Base-by-base conservation (phyloP, 2,797 vertebrate species). In the Gymnodraco acuticeps region DNA sequence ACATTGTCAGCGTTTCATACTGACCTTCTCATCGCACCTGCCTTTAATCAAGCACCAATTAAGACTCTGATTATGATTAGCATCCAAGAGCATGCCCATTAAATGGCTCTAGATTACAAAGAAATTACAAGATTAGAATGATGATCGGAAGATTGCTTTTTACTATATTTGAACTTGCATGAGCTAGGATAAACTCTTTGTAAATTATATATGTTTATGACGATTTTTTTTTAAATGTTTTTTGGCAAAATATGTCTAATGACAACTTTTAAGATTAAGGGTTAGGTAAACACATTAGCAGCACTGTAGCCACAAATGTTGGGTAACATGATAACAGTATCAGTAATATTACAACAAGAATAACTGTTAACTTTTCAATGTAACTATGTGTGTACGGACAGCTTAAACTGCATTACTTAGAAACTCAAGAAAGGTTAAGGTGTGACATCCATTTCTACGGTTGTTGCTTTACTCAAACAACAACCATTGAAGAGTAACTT, bases 11-110 rank as follows among this genome's bases (percentile, higher is more conserved):
- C 43, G 48, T 70, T 51, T 59, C 50, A 77, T 64, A 81, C 47
- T 75, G 81, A 78, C 79, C 76, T 70, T 69, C 77, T 47, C 17
- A 4, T 54, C 55, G 63, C 83, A 82, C 77, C 74, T 84, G 78
- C 60, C 20, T 81, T 73, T 77, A 77, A 82, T 85, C 77, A 86
- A 55, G 15, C 65, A 17, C 52, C 60, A 55, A 83, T 75, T 81
- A 70, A 70, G 43, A 63, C 43, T 53, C 17, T 27, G 70, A 70
- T 73, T 73, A 20, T 80, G 52, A 86, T 87, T 78, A 78, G 66
- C 50, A 52, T 64, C 41, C 15, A n/a, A 59, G 45, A 38, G 47
- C 27, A 19, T 12, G 27, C 14, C 59, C 43, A 19, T 80, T 52
- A 77, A 58, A 63, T 75, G 27, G 42, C 41, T 11, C 15, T 56